phyloP scores from a whole-genome alignment of 2,888 invertebrate genomes.

The Lordiphosa andalusiaca region DNA sequence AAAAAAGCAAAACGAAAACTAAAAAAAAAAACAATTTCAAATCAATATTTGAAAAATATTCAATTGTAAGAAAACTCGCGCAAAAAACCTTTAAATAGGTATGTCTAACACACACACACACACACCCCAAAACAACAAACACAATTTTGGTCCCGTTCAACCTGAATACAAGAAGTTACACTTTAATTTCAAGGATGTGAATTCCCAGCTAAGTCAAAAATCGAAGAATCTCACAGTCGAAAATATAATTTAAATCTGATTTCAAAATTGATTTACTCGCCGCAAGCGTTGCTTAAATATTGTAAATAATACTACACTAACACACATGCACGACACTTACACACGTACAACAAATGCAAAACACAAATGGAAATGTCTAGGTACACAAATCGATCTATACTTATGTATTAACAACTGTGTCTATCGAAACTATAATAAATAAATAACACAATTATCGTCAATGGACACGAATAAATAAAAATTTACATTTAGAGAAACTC shows the following conservation, averaged over 20 bases:
- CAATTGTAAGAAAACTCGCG: conserved; percentile 55
- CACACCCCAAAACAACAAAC: conserved; percentile 13
- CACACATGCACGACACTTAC: conserved; percentile 10
- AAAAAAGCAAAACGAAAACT: conserved; percentile 14
- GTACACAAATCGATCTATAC: conserved; percentile 36
- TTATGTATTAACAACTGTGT: conserved; percentile 52
- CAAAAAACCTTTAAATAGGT: conserved; percentile 76
- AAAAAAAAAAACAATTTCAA: conserved; percentile 5
- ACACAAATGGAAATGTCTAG: conserved; percentile 37
- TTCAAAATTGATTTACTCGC: conserved; percentile 24
- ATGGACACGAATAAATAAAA: conserved; percentile 59
- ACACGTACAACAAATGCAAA: conserved; percentile 36
- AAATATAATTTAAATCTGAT: conserved; percentile 1
- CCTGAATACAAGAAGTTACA: not conserved
- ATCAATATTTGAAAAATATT: conserved; percentile 34
- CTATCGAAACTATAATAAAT: conserved; percentile 43
- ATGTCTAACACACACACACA: conserved; percentile 59
- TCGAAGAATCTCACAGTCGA: conserved; percentile 3
- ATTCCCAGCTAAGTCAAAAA: not conserved
- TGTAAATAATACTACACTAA: conserved; percentile 45
- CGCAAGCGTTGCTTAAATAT: conserved; percentile 34
- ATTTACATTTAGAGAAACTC: conserved; percentile 67
- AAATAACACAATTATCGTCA: conserved; percentile 40
- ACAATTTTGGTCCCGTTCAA: conserved; percentile 28
- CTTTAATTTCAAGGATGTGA: not conserved